Evolutionary conservation across 2,797 vertebrate genomes (phyloP), one percentile per base, ranked within the genome.

Genomic region (Kryptopterus vitreolus): DNA sequence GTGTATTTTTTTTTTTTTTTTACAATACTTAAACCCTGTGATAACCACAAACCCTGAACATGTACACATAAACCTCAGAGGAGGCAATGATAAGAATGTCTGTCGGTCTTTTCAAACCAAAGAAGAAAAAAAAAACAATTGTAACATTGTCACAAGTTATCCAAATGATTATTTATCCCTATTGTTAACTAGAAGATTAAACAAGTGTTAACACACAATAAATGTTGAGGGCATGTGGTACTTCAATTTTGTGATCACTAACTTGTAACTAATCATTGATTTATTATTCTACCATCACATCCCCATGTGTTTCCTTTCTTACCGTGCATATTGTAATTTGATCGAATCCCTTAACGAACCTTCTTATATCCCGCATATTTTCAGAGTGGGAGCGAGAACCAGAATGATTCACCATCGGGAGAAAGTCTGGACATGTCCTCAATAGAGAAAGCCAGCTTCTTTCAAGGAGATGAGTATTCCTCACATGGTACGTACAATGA

Each of bases 401-500:
- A 57, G 38, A 76, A 20, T 20, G 52, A 20, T n/a, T 26, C 24
- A 48, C 24, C 76, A 35, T 55, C 85, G 35, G 13, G 43, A 2
- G 84, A 73, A 63, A 12, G 72, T 13, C 76, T 84, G 35, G 82
- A 89, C 58, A 57, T 88, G 22, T 89, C 88, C 16, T 87, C 83
- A 6, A 89, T 89, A 55, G 87, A 88, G 62, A 88, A 83, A 72
- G 85, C 61, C 82, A 89, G 87, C 77, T 88, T 86, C 66, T 77
- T 88, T 15, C 82, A 87, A 53, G 86, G 81, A 61, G 83, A 86
- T 13, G 81, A 82, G 38, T 81, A 78, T 72, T 85, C 77, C 26
- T 68, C 71, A 33, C 70, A 82, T 52, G 85, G 88, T 77, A 78
- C 18, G 16, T 38, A 11, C 16, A 16, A 24, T 38, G 18, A 46